Evolutionary conservation across 2,888 invertebrate genomes (phyloP).

Genomic region (Platypus cylindrus): DNA sequence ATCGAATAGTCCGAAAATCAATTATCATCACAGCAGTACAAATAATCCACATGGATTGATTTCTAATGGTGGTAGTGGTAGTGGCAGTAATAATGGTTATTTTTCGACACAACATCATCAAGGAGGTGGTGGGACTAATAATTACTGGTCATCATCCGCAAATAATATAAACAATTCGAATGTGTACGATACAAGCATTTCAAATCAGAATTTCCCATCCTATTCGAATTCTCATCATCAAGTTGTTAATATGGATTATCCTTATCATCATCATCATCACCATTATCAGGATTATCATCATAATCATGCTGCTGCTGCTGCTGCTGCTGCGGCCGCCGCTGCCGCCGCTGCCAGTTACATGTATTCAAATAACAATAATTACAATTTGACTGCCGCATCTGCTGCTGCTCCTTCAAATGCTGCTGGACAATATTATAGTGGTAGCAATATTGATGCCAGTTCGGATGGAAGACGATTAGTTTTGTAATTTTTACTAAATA

Average conservation of each 20-base stretch:
- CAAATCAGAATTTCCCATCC: conserved; percentile 1
- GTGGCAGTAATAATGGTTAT: too few species aligned
- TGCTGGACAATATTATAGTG: not conserved
- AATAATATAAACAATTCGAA: not conserved
- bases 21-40: not conserved
- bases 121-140: conserved; percentile 3
- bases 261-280: conserved; percentile 3
- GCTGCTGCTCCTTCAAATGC: not conserved
- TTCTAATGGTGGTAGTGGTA: too few species aligned
- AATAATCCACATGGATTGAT: too few species aligned
- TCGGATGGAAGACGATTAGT: too few species aligned
- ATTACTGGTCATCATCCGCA: conserved; percentile 1
- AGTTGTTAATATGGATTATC: conserved; percentile 2
- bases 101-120: too few species aligned
- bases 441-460: too few species aligned
- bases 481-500: too few species aligned
- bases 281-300: conserved; percentile 8
- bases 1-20: conserved; percentile 2
- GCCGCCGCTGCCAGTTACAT: conserved; percentile 8
- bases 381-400: conserved; percentile 2
- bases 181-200: too few species aligned
- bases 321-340: too few species aligned
- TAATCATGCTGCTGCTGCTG: too few species aligned
- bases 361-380: conserved; percentile 7
- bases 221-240: conserved; percentile 6